Base-by-base conservation (phyloP, 1,140 invertebrate genomes). In the Sinonovacula constricta region DNA sequence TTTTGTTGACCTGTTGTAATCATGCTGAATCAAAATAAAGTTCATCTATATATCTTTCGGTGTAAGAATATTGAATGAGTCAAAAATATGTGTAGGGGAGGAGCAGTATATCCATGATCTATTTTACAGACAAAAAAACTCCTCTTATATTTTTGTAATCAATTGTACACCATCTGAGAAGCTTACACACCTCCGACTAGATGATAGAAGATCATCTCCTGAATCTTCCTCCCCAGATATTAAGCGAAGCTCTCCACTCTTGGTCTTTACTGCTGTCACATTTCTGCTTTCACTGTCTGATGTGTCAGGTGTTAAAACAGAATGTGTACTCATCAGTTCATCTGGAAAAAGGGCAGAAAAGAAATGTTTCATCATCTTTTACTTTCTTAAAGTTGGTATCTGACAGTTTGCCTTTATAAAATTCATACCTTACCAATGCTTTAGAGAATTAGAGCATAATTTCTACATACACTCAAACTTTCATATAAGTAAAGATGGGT, bases 221-320 rank as follows among this genome's bases (percentile, higher is more conserved):
- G 82, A 83, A 10, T 86, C 83, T 26, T 89, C 88, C 22, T 83
- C 81, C 5, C 81, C 88, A 15, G 88, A 88, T 0, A 89, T 60
- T 68, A 89, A 88, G 63, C 83, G 87, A n/a, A 89, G 78, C 10
- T 89, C 87, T 28, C 87, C 87, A 34, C 77, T 70, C 45, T 84
- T 87, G 26, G 87, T 86, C 49, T 69, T 84, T 0, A 88, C 81
- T 34, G 88, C 88, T 24, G 87, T 87, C n/a, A 84, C 53, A 56
- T 86, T 49, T 22, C 69, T 66, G 2, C 2, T 24, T 15, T 51
- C 49, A 28, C 30, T 14, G 45, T 56, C 54, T 24, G 51, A 66
- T 24, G 24, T 22, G 14, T 56, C 54, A 3, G 33, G 31, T 24
- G 51, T 30, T 36, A 74, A 18, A 53, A 22, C 24, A 31, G 24